A percentile compares a stretch with the other conserved stretches of the same genome.
Conservation (phyloP, 2,113 vertebrate species). For the Bubalus kerabau region DNA sequence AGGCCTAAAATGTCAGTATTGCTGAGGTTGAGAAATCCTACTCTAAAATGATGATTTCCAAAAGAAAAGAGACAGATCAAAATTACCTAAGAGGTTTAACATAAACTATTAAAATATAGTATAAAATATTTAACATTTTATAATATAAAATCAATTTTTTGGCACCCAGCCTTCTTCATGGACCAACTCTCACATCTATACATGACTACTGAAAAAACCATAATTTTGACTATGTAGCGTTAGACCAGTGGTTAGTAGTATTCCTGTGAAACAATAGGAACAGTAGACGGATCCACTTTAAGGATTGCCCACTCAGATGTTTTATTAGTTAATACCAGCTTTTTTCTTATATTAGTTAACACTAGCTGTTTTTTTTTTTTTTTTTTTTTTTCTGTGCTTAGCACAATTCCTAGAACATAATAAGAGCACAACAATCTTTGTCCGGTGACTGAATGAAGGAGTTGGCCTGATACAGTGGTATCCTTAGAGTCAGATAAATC, state of each 20-base stretch:
- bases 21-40: background rate
- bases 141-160: background rate
- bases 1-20: background rate
- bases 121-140: background rate
- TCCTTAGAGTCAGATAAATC: background rate
- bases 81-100: background rate
- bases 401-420: background rate
- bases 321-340: background rate
- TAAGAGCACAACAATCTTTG: background rate
- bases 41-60: background rate
- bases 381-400: background rate
- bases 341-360: background rate
- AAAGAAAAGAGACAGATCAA: background rate
- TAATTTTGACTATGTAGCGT: background rate
- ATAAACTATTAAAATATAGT: background rate
- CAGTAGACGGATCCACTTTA: background rate
- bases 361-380: background rate
- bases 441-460: background rate
- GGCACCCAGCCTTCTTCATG: background rate
- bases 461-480: background rate
- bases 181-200: background rate
- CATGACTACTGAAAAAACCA: background rate
- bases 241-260: background rate
- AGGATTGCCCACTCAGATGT: background rate
- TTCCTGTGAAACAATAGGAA: background rate